A percentile compares a stretch with the other conserved stretches of the same genome.
Evolutionary conservation across 2,888 invertebrate species (phyloP).

Genomic region (Marronus borbonicus): DNA sequence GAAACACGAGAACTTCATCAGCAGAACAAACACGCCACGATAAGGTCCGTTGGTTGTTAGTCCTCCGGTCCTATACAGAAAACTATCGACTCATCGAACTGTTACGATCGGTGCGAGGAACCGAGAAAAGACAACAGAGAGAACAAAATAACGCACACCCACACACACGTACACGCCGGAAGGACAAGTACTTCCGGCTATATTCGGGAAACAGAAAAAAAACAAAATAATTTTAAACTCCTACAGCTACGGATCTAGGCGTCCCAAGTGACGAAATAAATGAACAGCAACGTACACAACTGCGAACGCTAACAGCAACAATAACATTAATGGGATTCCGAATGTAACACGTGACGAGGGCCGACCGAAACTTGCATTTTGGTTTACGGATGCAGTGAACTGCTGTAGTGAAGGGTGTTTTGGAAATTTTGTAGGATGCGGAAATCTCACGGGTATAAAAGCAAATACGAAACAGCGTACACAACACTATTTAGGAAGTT

Average conservation of each 20-base stretch:
- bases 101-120: constrained; percentile 34
- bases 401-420: neutral
- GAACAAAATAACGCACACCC: constrained; percentile 36
- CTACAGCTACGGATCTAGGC: constrained; percentile 15
- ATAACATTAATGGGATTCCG: constrained; percentile 10
- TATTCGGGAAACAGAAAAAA: constrained; percentile 8
- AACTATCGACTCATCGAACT: constrained; percentile 43
- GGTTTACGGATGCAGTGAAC: constrained; percentile 7
- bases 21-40: constrained; percentile 47
- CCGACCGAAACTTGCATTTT: neutral
- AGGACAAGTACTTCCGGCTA: constrained; percentile 41
- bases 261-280: constrained; percentile 35
- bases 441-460: constrained; percentile 10
- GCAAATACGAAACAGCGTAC: constrained; percentile 26
- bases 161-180: constrained; percentile 3
- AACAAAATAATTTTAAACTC: constrained; percentile 22
- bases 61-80: constrained; percentile 28
- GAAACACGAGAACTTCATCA: constrained; percentile 50
- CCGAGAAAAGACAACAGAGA: constrained; percentile 16
- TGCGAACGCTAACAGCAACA: constrained; percentile 13
- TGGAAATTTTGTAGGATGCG: constrained; percentile 13
- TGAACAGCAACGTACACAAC: constrained; percentile 32
- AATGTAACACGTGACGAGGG: constrained; percentile 1
- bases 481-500: neutral
- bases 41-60: constrained; percentile 47